Base-by-base conservation (phyloP, 2,797 vertebrate genomes). In the Balearica regulorum region DNA sequence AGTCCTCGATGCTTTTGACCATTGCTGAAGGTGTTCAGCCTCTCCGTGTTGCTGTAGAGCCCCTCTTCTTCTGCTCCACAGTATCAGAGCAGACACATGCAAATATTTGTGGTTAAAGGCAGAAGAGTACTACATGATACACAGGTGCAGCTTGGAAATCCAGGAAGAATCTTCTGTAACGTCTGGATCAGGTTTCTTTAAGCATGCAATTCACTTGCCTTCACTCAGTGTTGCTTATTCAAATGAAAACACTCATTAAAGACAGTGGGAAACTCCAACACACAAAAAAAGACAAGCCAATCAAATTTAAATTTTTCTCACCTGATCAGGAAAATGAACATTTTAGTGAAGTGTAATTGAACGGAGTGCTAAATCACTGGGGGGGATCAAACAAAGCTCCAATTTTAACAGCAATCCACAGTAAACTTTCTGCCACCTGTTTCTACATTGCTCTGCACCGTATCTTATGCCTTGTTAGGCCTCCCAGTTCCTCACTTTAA, bases 401-500 rank as follows among this genome's bases (percentile, higher is more conserved):
- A 35, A 3, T 49, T 80, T 83, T 46, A 48, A 58, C 43, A 87
- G 54, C 41, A 49, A 53, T 31, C 43, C 76, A 31, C 57, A 46
- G 46, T 6, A 31, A 88, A 82, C 46, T 62, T 83, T 31, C 72
- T 37, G 31, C 29, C 69, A 35, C 37, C 41, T 60, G 28, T 35
- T 86, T 46, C 15, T 6, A 1, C 15, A 0, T 4, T 3, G 48
- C 54, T 66, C 39, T 24, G 53, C 25, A 21, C 16, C 1, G 0
- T 3, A 20, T 6, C 70, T 6, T 2, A 17, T 1, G 13, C 53
- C 46, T 65, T 13, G n/a, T 6, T 22, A 41, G 82, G 41, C 64
- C 39, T 82, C 43, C 51, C 68, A 31, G 24, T 2, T 46, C 58
- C 55, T 58, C 16, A 0, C 62, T 69, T 53, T 11, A 4, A 72